Evolutionary conservation across 92 coral and sea anemone species (phyloP).

Genomic region (Galaxea fascicularis): DNA sequence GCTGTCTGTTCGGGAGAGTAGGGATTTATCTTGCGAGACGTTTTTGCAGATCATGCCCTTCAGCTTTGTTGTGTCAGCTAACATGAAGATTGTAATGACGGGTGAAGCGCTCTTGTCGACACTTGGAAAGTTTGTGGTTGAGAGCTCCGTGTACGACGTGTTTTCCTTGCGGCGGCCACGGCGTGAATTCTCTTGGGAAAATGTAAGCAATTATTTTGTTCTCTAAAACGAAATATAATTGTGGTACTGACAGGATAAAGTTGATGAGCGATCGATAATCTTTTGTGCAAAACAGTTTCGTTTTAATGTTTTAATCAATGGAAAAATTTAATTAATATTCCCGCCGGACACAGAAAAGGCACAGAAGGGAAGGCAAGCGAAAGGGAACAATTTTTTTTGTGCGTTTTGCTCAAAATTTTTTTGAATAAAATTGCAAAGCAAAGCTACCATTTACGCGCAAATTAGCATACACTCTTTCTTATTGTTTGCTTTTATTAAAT

Average conservation of each 20-base stretch:
- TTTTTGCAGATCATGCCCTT: constrained; percentile 78
- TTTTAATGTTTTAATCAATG: background rate
- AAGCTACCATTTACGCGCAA: background rate
- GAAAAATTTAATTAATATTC: too few species aligned
- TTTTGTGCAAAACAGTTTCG: background rate
- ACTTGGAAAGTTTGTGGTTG: constrained; percentile 68
- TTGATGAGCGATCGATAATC: background rate
- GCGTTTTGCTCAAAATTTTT: too few species aligned
- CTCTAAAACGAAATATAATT: background rate
- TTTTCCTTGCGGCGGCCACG: constrained; percentile 78
- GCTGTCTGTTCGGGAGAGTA: constrained; percentile 25
- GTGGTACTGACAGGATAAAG: background rate
- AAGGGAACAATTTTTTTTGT: background rate
- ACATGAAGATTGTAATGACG: constrained; percentile 66
- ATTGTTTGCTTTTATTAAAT: background rate
- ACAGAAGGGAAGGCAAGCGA: background rate
- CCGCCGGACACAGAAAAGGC: background rate
- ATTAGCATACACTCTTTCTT: background rate
- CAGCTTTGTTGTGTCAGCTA: constrained; percentile 70
- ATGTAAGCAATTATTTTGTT: constrained; percentile 53
- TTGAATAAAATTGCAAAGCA: background rate
- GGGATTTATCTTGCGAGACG: constrained; percentile 57
- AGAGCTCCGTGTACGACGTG: constrained; percentile 47
- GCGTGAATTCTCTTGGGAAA: constrained; percentile 82
- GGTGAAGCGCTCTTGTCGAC: constrained; percentile 63